phyloP scores from a whole-genome alignment of 35 echinoderm and acorn worm genomes.

The Ptychodera flava region DNA sequence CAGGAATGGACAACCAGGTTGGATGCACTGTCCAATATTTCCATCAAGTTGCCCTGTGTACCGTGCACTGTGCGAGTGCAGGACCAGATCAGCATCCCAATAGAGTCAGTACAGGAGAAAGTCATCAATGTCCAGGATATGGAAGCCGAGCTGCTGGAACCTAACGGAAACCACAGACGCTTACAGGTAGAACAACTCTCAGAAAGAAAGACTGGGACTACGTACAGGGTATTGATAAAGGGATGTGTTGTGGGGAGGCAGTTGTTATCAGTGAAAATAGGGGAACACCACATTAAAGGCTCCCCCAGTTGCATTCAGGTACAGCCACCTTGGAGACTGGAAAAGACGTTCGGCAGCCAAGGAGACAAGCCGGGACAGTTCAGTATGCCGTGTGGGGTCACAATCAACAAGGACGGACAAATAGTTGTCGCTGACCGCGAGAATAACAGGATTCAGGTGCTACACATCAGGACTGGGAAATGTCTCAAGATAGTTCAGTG shows the following conservation, averaged over 20 bases:
- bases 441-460: not conserved
- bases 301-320: not conserved
- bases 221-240: not conserved
- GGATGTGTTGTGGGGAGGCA: not conserved
- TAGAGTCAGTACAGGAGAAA: not conserved
- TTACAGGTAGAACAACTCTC: not conserved
- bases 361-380: not conserved
- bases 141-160: not conserved
- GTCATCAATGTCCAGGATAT: not conserved
- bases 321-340: not conserved
- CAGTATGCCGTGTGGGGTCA: not conserved
- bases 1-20: not conserved
- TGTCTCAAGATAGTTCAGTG: not conserved
- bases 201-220: not conserved
- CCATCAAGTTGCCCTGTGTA: not conserved
- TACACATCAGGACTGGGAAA: not conserved
- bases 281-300: not conserved
- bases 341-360: not conserved
- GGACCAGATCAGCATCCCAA: not conserved
- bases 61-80: not conserved
- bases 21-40: not conserved
- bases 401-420: not conserved
- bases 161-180: not conserved
- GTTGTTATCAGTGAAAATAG: not conserved
- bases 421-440: not conserved